These are phyloP conservation scores for Ellobium chinense DNA, from an alignment of 2,888 invertebrate genomes.

Conservation along the genomic window DNA sequence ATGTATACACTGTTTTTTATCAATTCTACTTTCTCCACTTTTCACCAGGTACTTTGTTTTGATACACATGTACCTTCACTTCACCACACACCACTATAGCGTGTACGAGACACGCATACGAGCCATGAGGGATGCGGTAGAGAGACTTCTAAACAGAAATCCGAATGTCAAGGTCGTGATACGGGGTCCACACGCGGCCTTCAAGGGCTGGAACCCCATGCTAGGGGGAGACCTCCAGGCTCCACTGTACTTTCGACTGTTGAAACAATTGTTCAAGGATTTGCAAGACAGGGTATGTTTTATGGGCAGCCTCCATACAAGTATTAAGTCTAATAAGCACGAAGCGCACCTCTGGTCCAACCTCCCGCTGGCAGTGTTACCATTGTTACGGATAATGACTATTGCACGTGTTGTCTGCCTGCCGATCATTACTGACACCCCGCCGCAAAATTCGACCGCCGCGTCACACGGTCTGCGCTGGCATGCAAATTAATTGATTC, in stretches of 20 bases:
- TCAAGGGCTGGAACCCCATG: constrained; percentile 21
- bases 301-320: neutral
- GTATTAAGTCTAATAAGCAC: neutral
- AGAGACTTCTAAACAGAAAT: neutral
- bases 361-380: too few species aligned
- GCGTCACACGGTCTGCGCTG: too few species aligned
- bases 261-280: constrained; percentile 9
- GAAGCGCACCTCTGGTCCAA: too few species aligned
- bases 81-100: constrained; percentile 31
- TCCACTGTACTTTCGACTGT: neutral
- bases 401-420: too few species aligned
- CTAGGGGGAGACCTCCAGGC: constrained; percentile 24
- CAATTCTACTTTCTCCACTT: too few species aligned
- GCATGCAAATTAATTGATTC: too few species aligned
- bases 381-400: too few species aligned
- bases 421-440: too few species aligned
- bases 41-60: constrained; percentile 14
- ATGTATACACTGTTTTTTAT: too few species aligned
- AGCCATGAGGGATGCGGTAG: constrained; percentile 4
- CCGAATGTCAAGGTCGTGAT: constrained; percentile 8
- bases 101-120: neutral
- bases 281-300: constrained; percentile 9
- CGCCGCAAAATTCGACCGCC: too few species aligned
- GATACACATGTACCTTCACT: constrained; percentile 33
- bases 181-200: constrained; percentile 21